A percentile compares a stretch with the other conserved stretches of the same genome.
Evolutionary conservation across 1,140 invertebrate species (phyloP).

Genomic region (Cotesia vestalis): DNA sequence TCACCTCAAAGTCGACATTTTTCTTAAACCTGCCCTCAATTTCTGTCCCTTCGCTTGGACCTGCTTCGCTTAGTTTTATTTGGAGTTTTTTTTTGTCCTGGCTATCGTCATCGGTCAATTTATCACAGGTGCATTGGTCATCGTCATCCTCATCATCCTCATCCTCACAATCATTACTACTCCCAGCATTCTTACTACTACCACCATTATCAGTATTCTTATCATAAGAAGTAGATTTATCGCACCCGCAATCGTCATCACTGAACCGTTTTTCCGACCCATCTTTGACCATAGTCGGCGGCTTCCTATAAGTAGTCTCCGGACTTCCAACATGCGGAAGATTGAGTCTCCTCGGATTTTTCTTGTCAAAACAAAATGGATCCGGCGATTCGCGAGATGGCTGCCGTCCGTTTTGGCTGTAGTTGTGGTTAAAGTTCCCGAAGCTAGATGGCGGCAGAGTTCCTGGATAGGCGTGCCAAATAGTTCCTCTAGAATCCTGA

Average conservation of each 20-base stretch:
- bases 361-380: constrained; percentile 49
- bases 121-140: not conserved
- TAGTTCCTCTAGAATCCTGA: constrained; percentile 38
- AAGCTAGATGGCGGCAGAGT: constrained; percentile 27
- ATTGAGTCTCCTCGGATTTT: constrained; percentile 49
- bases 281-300: constrained; percentile 13
- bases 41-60: not conserved
- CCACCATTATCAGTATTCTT: not conserved
- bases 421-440: constrained; percentile 2
- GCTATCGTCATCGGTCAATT: constrained; percentile 43
- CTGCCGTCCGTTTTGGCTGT: not conserved
- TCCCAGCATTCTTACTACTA: not conserved
- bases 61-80: constrained; percentile 20
- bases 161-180: not conserved
- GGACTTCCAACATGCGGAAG: constrained; percentile 52
- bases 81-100: constrained; percentile 54
- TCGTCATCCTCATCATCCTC: not conserved
- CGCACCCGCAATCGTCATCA: not conserved
- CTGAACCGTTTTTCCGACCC: not conserved
- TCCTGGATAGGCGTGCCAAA: constrained; percentile 40
- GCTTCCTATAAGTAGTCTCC: constrained; percentile 46
- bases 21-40: not conserved
- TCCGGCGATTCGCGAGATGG: constrained; percentile 46
- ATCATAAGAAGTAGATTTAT: not conserved
- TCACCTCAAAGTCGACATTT: too few relatives aligned